Base-by-base conservation (phyloP, 2,888 invertebrate species). In the Drosophila leonis region DNA sequence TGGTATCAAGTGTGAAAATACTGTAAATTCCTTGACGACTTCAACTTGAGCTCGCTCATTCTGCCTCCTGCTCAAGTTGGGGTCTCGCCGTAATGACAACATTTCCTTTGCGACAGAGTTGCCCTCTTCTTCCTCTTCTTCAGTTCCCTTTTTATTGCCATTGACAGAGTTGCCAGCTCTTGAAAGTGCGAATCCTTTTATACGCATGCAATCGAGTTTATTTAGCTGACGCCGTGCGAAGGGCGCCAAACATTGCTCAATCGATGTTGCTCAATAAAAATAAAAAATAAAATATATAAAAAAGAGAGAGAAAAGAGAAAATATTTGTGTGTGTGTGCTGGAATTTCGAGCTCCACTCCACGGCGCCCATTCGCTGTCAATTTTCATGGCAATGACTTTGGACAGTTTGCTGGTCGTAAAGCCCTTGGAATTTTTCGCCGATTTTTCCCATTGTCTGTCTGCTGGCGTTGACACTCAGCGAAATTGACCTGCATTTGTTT, bases 131-230 rank as follows among this genome's bases (percentile, higher is more conserved):
- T 72, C 73, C 72, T 71, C 72, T 65, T 66, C 72, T n/a, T n/a
- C n/a, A n/a, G n/a, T n/a, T 13, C 24, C 4, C 80, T 88, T 88
- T 82, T 83, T 83, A 83, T 88, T 85, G 88, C 74, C 72, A 65
- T 64, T 70, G 70, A 72, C 85, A 83, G 70, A 49, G 77, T 68
- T 68, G 80, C 64, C 73, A 55, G 60, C 59, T 37, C 52, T 9
- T 1, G 20, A n/a, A 67, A 79, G 20, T 37, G 65, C 75, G 83
- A 80, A 83, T 88, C 70, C 55, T 75, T 73, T 61, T 65, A 61
- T 74, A 74, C 29, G 29, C 29, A 31, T 7, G 7, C 29, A 24
- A 1, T 67, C 62, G 80, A 80, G 89, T 86, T 88, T 83, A 82
- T 83, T 83, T 84, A 72, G 46, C 71, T 48, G 15, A 12, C 69